Conservation (phyloP, 2,888 invertebrate species). For the Drosophila pseudotalamancana region DNA sequence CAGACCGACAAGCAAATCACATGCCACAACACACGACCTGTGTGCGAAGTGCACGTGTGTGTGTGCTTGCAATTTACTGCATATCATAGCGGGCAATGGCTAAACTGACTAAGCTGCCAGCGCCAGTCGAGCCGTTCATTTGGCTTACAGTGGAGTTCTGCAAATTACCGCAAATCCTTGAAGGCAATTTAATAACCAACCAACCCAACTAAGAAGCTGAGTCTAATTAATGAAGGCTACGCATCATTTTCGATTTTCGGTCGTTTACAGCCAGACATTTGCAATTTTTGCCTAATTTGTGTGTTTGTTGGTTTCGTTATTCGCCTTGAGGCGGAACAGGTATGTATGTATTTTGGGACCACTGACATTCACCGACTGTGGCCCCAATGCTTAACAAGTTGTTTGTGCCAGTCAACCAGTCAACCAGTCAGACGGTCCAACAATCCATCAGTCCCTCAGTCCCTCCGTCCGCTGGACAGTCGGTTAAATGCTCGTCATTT, state of each 20-base stretch:
- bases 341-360: constrained; percentile 23
- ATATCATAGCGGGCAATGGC: constrained; percentile 54
- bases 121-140: constrained; percentile 6
- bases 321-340: background rate
- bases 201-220: constrained; percentile 7
- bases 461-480: constrained; percentile 49
- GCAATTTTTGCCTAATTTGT: background rate
- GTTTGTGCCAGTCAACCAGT: constrained; percentile 36
- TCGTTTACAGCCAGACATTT: constrained; percentile 10
- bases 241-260: constrained; percentile 40
- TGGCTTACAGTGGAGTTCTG: constrained; percentile 21
- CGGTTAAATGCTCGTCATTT: constrained; percentile 78
- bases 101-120: background rate
- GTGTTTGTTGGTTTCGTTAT: background rate
- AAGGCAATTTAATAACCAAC: constrained; percentile 42
- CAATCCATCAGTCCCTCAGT: constrained; percentile 8
- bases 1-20: constrained; percentile 74
- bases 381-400: constrained; percentile 64
- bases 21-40: constrained; percentile 51
- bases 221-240: constrained; percentile 61
- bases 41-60: background rate
- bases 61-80: constrained; percentile 64
- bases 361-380: constrained; percentile 49
- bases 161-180: constrained; percentile 47
- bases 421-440: background rate